Base-by-base conservation (phyloP, 2,888 invertebrate genomes). In the Caenorhabditis sp. region DNA sequence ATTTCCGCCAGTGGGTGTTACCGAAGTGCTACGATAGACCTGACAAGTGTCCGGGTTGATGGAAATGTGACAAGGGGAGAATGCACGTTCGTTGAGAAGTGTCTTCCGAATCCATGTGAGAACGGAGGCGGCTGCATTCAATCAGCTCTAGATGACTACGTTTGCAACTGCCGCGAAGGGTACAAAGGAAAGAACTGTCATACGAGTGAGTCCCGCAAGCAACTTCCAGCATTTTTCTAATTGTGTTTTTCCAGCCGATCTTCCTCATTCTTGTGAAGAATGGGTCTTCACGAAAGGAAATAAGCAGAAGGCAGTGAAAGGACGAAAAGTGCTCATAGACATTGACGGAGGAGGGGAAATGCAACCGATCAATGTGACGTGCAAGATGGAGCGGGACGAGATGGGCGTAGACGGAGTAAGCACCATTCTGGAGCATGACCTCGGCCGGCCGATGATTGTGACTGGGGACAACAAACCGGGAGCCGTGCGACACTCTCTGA, bases 211-310 rank as follows among this genome's bases (percentile, higher is more conserved):
- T 59, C 35, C 3, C 41, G 39, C 8, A 13, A 39, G 15, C 17
- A 3, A 13, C 15, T 50, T 15, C 1, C 7, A 30, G 30, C 17
- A 3, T 37, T 26, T 32, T 13, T 50, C 13, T 9, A 30, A 26
- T 15, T 2, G 26, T 48, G 32, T 26, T 22, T 53, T 79, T 82
- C 26, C 70, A 86, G 86, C 86, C 24, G 80, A 81, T 20, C 71
- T 83, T 5, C 84, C 86, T 3, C 82, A 84, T 24, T 87, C 87
- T 4, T 88, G 88, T 50, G 88, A 88, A 66, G 87, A 88, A 70
- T 81, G 83, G 74, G 79, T 70, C n/a, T 81, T 72, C 48, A 52
- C 74, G 6, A 66, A 78, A 24, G 78, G 78, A 13, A 74, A 71
- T 35, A 70, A 71, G 26, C 68, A 50, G 20, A 75, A 71, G 26